phyloP scores from a whole-genome alignment of 30 jellyfish, hydroid and myxozoan genomes.

The Hydra vulgaris region DNA sequence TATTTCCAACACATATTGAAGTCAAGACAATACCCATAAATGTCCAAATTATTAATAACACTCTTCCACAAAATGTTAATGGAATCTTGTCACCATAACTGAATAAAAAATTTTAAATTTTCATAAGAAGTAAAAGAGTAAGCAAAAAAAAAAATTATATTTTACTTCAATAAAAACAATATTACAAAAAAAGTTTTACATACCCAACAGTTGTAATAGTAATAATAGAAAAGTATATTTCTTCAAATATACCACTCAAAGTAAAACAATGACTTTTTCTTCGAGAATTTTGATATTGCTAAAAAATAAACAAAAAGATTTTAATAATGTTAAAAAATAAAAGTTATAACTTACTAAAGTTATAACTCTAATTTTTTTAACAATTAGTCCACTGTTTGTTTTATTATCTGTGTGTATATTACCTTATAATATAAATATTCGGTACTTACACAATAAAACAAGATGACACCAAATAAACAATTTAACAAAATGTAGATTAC shows the following conservation, averaged over 20 bases:
- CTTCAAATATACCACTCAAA: not conserved
- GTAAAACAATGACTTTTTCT: not conserved
- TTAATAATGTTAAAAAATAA: too few relatives aligned
- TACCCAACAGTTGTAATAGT: not conserved
- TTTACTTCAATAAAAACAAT: not conserved
- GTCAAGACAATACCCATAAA: not conserved
- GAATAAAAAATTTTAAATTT: too few relatives aligned
- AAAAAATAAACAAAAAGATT: not conserved
- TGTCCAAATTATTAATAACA: not conserved
- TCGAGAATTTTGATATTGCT: not conserved
- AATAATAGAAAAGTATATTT: not conserved
- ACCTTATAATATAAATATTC: too few relatives aligned
- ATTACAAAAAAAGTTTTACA: not conserved
- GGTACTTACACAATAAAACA: not conserved
- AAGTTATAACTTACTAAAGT: too few relatives aligned
- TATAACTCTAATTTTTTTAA: too few relatives aligned
- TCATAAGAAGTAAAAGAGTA: not conserved
- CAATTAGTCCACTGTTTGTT: too few relatives aligned
- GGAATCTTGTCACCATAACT: not conserved
- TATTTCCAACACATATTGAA: not conserved
- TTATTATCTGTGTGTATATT: too few relatives aligned
- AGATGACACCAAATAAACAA: not conserved
- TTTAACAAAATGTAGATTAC: not conserved
- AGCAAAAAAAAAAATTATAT: not conserved
- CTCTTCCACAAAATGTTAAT: not conserved